Percentiles rank a stretch among this genome's conserved stretches.
Conservation (phyloP, 2,888 invertebrate species). For the Chloroclysta siterata region DNA sequence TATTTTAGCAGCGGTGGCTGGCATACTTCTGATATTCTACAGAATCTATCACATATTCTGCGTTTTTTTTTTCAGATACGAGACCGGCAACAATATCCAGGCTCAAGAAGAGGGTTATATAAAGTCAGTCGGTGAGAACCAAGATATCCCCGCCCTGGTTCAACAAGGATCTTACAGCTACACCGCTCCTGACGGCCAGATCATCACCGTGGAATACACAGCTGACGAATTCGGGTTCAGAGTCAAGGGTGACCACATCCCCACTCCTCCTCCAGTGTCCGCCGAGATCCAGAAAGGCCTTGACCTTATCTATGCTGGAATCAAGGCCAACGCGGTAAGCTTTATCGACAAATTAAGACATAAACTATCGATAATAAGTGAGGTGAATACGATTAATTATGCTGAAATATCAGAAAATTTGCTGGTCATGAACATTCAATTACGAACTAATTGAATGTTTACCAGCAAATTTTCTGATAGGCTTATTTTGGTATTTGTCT, state of each 20-base stretch:
- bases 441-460: too few species aligned
- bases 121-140: slow-evolving; percentile 87
- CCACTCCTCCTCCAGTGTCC: slow-evolving; percentile 93
- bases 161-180: slow-evolving; percentile 92
- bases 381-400: too few species aligned
- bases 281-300: slow-evolving; percentile 94
- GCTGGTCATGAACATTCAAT: too few species aligned
- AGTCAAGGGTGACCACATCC: slow-evolving; percentile 92
- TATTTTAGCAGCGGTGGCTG: too few species aligned
- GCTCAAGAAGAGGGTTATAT: slow-evolving; percentile 92
- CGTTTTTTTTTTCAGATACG: slow-evolving; percentile 85
- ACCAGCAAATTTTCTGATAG: too few species aligned
- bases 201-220: slow-evolving; percentile 90
- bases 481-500: too few species aligned
- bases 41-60: not conserved
- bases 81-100: slow-evolving; percentile 92
- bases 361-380: not conserved
- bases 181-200: slow-evolving; percentile 91
- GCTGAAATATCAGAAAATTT: too few species aligned
- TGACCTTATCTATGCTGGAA: slow-evolving; percentile 94
- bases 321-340: slow-evolving; percentile 84
- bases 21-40: not conserved
- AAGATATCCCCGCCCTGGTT: slow-evolving; percentile 86
- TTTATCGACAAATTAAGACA: slow-evolving; percentile 18
- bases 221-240: slow-evolving; percentile 94